Evolutionary conservation across 2,888 invertebrate genomes (phyloP).

Genomic region (Hemicrepidius hirtus): DNA sequence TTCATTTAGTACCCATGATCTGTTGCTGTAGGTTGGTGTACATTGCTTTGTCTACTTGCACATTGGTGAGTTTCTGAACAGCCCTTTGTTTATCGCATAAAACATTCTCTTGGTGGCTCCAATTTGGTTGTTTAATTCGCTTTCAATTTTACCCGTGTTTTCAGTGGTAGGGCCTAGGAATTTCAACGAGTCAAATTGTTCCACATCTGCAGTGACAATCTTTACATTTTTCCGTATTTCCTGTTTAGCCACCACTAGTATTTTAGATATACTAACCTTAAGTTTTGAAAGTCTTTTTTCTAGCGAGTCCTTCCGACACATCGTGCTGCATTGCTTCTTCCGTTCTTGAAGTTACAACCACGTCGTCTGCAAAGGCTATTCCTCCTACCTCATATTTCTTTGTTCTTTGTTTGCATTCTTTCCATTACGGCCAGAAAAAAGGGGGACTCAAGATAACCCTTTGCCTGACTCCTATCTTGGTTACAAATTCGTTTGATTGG

Average conservation of each 20-base stretch:
- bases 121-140: conserved; percentile 6
- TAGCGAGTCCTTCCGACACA: too few species aligned
- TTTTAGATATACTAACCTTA: background rate
- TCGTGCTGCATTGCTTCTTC: background rate
- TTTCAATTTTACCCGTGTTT: background rate
- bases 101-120: background rate
- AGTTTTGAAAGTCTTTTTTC: too few species aligned
- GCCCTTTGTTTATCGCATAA: background rate
- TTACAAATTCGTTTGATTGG: conserved; percentile 3
- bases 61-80: background rate
- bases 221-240: background rate
- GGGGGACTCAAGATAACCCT: background rate
- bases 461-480: background rate
- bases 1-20: background rate
- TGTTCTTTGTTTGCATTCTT: background rate
- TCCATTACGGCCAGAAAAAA: background rate
- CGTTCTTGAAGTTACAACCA: background rate
- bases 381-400: background rate
- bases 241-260: conserved; percentile 5
- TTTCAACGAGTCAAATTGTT: background rate
- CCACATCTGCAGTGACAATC: background rate
- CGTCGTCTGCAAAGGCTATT: conserved; percentile 1
- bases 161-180: background rate
- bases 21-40: background rate
- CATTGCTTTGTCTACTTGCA: background rate